These are phyloP conservation scores for Cerastis leucographa DNA, from an alignment of 2,888 invertebrate genomes.

Conservation along the genomic window DNA sequence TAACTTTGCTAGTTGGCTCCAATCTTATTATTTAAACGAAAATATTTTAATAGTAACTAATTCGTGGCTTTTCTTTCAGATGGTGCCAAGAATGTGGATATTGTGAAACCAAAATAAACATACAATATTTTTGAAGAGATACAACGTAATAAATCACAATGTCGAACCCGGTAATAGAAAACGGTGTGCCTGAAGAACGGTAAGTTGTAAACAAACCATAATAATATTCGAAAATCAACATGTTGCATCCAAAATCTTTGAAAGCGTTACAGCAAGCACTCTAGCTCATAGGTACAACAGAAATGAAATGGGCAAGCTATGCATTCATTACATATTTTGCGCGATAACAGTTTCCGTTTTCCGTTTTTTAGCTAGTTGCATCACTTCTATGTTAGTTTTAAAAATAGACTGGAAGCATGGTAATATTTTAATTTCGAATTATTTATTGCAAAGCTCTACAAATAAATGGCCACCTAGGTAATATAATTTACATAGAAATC, in stretches of 20 bases:
- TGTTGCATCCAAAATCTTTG: neutral
- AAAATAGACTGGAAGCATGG: constrained; percentile 40
- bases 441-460: neutral
- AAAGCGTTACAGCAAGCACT: neutral
- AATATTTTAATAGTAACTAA: neutral
- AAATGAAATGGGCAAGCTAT: neutral
- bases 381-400: constrained; percentile 26
- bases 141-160: constrained; percentile 70
- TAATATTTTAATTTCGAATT: neutral
- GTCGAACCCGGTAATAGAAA: constrained; percentile 84
- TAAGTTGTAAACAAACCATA: constrained; percentile 65
- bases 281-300: no score
- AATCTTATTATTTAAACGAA: neutral
- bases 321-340: neutral
- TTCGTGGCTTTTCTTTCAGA: constrained; percentile 72
- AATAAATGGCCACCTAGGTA: neutral
- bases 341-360: neutral
- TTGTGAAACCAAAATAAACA: constrained; percentile 52
- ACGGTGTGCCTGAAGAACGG: constrained; percentile 85
- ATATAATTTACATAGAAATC: neutral
- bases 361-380: constrained; percentile 22
- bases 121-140: constrained; percentile 52
- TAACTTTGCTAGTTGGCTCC: constrained; percentile 24
- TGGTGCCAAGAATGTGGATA: constrained; percentile 78
- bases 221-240: neutral